phyloP scores from a whole-genome alignment of 2,113 vertebrate genomes.

The Corvus cornix region DNA sequence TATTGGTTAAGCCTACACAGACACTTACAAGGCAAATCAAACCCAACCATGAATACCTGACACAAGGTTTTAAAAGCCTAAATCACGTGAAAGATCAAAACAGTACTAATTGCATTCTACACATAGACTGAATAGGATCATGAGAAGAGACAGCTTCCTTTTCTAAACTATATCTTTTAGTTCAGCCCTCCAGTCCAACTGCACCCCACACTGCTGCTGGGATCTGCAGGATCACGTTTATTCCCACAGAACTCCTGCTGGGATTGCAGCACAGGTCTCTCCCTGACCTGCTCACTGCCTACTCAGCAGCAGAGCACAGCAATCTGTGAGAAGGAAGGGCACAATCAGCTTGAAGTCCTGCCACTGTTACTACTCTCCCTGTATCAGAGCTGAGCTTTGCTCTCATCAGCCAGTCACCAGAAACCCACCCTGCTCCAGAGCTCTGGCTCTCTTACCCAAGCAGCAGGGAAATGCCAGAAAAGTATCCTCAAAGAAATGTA shows the following conservation, averaged over 20 bases:
- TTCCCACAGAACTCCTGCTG: neutral
- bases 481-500: neutral
- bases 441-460: neutral
- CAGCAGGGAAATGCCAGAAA: neutral
- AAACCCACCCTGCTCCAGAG: neutral
- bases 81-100: neutral
- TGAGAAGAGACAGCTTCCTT: neutral
- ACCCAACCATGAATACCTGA: conserved; percentile 8
- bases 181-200: neutral
- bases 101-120: neutral
- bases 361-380: too few species aligned
- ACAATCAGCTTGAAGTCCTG: neutral
- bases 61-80: neutral
- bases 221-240: neutral
- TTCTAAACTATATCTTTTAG: neutral
- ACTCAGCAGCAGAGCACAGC: neutral
- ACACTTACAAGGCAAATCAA: conserved; percentile 51
- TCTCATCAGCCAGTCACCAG: neutral
- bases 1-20: conserved; percentile 4
- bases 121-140: neutral
- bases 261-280: neutral
- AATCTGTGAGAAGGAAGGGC: neutral
- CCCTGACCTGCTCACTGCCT: neutral
- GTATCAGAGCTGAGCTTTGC: neutral
- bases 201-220: too few species aligned